Evolutionary conservation across 2,888 invertebrate species (phyloP).

Genomic region (Drosophila merina): DNA sequence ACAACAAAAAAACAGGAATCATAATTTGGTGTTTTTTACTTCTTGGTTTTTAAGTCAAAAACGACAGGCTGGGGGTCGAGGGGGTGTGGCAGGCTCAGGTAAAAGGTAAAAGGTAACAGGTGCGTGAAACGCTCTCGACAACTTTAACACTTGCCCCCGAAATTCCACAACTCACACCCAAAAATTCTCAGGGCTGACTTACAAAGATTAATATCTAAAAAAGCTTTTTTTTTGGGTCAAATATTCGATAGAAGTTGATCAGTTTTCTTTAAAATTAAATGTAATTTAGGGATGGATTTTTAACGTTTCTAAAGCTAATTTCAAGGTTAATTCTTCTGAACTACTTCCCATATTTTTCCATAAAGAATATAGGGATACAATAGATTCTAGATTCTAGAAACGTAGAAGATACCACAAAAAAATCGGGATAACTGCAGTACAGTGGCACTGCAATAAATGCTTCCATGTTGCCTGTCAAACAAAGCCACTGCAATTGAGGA

Average conservation of each 20-base stretch:
- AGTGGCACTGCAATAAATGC: slow-evolving; percentile 32
- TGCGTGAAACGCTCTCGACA: slow-evolving; percentile 61
- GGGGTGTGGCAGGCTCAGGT: slow-evolving; percentile 3
- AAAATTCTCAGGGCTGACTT: background rate
- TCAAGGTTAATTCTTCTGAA: too few relatives aligned
- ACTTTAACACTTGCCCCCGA: slow-evolving; percentile 62
- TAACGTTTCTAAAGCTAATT: too few relatives aligned
- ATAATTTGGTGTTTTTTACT: slow-evolving; percentile 36
- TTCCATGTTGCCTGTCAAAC: slow-evolving; percentile 27
- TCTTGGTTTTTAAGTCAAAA: slow-evolving; percentile 55
- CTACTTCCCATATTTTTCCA: too few relatives aligned
- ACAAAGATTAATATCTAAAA: slow-evolving; percentile 11
- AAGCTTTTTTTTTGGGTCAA: background rate
- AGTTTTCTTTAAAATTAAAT: background rate
- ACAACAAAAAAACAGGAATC: slow-evolving; percentile 11
- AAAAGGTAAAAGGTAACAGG: slow-evolving; percentile 54
- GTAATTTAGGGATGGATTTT: background rate
- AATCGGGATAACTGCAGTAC: slow-evolving; percentile 4
- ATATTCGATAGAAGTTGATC: background rate
- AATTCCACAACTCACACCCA: background rate
- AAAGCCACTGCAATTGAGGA: slow-evolving; percentile 63
- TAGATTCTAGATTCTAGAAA: too few relatives aligned
- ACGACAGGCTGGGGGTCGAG: slow-evolving; percentile 4
- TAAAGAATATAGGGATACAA: too few relatives aligned
- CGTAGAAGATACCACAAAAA: background rate